Evolutionary conservation across 2,113 vertebrate species (phyloP).

Genomic region (Centropus unirufus): DNA sequence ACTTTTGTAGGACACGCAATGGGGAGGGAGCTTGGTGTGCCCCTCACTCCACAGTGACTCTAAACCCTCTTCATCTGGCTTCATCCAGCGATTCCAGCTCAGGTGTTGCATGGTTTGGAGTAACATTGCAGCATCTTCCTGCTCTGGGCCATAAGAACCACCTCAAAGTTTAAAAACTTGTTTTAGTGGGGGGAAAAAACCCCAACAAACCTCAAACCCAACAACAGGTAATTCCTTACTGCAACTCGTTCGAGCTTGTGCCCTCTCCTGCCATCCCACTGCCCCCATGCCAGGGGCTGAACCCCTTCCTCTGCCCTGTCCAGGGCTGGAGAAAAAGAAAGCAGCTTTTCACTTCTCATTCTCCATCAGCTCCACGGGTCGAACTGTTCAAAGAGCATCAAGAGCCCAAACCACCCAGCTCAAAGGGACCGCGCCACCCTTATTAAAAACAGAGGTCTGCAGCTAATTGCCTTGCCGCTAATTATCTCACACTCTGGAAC

Average conservation of each 20-base stretch:
- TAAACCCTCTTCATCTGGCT: background rate
- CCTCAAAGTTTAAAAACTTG: background rate
- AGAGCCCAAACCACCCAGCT: background rate
- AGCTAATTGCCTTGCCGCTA: background rate
- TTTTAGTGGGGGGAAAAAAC: fast-evolving
- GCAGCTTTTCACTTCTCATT: background rate
- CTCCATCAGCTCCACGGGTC: background rate
- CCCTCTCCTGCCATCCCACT: fast-evolving
- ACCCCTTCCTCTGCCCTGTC: no score
- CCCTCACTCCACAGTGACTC: fast-evolving
- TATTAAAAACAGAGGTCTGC: background rate
- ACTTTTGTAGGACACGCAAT: fast-evolving
- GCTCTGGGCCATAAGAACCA: background rate
- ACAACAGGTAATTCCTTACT: background rate
- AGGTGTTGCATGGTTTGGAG: background rate
- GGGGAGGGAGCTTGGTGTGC: background rate
- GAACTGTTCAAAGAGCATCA: background rate
- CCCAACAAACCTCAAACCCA: background rate
- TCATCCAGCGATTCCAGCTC: background rate
- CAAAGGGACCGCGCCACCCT: background rate
- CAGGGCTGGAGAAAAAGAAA: background rate
- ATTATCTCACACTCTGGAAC: background rate
- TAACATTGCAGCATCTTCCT: background rate
- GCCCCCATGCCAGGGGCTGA: background rate
- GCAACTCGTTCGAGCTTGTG: fast-evolving